Evolutionary conservation across 1,140 invertebrate genomes (phyloP).

Genomic region (Oncopodura yosiiana): DNA sequence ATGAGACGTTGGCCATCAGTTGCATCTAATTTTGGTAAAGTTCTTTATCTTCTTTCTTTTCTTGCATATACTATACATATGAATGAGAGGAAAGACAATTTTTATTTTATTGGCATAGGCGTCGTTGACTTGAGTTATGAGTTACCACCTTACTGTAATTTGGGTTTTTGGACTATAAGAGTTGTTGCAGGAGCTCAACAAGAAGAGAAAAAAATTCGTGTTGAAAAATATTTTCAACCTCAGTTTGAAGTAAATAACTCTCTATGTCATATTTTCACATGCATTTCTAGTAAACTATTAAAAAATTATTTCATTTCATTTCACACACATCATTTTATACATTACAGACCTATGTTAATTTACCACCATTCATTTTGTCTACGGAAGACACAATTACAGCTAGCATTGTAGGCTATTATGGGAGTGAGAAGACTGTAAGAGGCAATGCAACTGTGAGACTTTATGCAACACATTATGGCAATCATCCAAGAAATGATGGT

Average conservation of each 20-base stretch:
- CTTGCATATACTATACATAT: neutral
- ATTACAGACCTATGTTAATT: constrained; percentile 32
- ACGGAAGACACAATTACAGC: constrained; percentile 39
- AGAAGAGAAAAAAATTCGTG: constrained; percentile 42
- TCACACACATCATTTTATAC: neutral
- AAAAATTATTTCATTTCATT: neutral
- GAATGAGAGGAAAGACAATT: neutral
- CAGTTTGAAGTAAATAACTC: constrained; percentile 41
- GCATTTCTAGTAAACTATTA: neutral
- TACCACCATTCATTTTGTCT: constrained; percentile 40
- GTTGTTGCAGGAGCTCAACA: constrained; percentile 42
- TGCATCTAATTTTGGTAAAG: constrained; percentile 42
- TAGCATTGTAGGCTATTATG: constrained; percentile 37
- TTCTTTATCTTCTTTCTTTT: neutral
- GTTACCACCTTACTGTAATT: constrained; percentile 40
- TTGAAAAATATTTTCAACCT: constrained; percentile 45
- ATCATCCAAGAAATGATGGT: neutral
- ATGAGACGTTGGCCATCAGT: constrained; percentile 47
- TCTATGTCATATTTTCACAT: neutral
- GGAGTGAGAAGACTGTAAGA: constrained; percentile 38
- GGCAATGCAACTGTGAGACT: constrained; percentile 40
- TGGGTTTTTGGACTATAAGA: constrained; percentile 45
- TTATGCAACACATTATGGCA: constrained; percentile 23
- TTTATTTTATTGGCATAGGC: constrained; percentile 35
- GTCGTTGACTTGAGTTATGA: constrained; percentile 40